Evolutionary conservation across 2,113 vertebrate species (phyloP).

Genomic region (Vulpes ferrilata): DNA sequence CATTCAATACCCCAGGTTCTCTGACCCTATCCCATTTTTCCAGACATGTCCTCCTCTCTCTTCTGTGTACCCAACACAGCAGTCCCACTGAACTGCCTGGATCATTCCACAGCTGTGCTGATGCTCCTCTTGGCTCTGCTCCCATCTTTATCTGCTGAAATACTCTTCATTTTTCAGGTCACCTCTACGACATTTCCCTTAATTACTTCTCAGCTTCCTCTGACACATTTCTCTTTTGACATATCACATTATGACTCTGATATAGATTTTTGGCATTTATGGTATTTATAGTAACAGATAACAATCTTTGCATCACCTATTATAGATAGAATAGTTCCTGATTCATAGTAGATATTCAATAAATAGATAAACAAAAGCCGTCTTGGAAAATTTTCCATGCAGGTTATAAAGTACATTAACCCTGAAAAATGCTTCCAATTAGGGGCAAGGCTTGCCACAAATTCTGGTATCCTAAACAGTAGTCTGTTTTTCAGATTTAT

Average conservation of each 20-base stretch:
- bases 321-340: not conserved
- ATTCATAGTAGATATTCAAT: not conserved
- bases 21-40: not conserved
- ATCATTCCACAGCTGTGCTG: not conserved
- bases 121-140: not conserved
- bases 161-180: not conserved
- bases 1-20: not conserved
- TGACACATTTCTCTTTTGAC: not conserved
- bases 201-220: conserved; percentile 3
- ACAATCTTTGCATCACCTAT: not conserved
- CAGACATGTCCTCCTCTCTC: not conserved
- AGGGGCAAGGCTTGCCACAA: not conserved
- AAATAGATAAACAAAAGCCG: not conserved
- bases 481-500: not conserved
- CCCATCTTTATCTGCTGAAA: not conserved
- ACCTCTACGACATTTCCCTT: not conserved
- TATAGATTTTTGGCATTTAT: not conserved
- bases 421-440: not conserved
- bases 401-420: not conserved
- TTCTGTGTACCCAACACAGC: too few relatives aligned
- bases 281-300: not conserved
- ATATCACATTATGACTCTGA: not conserved
- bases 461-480: not conserved
- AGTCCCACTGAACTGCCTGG: not conserved
- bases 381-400: not conserved